Evolutionary conservation across 2,797 vertebrate genomes (phyloP), one percentile per base, ranked within the genome.

Genomic region (Diglossa cyanea): DNA sequence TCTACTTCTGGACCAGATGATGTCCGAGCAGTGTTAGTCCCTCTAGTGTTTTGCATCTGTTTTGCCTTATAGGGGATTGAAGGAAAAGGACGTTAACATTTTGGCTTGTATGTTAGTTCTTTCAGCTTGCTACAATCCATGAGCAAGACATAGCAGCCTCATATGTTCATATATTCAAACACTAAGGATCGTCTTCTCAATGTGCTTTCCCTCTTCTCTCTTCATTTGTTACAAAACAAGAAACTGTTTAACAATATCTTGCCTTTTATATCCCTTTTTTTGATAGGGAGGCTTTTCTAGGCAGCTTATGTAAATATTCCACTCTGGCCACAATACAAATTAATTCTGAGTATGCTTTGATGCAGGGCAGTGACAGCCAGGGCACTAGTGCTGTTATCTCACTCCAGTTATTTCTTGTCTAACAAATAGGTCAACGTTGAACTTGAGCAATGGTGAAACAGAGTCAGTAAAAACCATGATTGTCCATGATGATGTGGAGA

Each of bases 381-480:
- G 48, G 19, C 30, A 35, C 26, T 23, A 42, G 33, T 37, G 48
- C 61, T 57, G 0, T 80, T 28, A 5, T 48, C 70, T 91, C 45
- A 74, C 37, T 35, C 51, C 23, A 35, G 24, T 83, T 88, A 67
- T 82, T 45, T 89, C 81, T 77, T 93, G 51, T 88, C 96, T 26
- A 68, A 75, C 75, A 70, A 76, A 58, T 78, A 98, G 98, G 94
- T 98, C 98, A n/a, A 98, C 98, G 37, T 66, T 98, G 93, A 98
- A 99, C 95, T 97, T 99, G 96, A 99, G 99, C 97, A 99, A 99
- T 24, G 99, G 99, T 37, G 99, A 99, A 97, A 99, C 98, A 0
- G 99, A 99, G 91, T 99, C 99, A 0, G 98, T 99, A 94, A 99
- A 99, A 97, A 99, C 99, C 17, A 99, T 99, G 99, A 98, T 99